phyloP scores from a whole-genome alignment of 2,113 vertebrate genomes.

The Xenotilapia caudafasciata region DNA sequence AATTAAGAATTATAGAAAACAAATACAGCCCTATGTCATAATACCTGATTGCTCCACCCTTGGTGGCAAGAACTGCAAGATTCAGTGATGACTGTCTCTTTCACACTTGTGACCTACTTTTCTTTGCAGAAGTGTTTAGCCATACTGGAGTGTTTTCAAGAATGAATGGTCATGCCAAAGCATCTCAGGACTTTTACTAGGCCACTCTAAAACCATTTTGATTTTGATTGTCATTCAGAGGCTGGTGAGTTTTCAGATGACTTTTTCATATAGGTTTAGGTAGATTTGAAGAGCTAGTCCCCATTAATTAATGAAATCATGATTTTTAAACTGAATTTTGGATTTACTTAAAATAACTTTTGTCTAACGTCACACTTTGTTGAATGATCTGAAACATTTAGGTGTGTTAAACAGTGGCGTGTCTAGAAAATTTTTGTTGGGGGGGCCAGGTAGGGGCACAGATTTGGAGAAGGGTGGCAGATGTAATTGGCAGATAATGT shows the following conservation, averaged over 20 bases:
- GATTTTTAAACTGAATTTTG: not conserved
- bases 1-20: not conserved
- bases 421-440: no score
- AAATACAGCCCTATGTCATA: not conserved
- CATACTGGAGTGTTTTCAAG: not conserved
- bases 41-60: not conserved
- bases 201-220: not conserved
- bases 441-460: no score
- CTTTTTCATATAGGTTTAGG: not conserved
- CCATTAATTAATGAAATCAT: not conserved
- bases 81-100: not conserved
- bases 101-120: not conserved
- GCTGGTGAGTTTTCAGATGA: not conserved
- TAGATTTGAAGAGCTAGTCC: not conserved
- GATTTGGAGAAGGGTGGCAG: no score
- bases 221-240: not conserved
- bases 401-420: no score
- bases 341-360: not conserved
- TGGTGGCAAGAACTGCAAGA: not conserved
- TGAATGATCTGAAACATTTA: not conserved
- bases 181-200: not conserved
- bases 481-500: no score
- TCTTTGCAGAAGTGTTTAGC: not conserved
- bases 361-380: not conserved
- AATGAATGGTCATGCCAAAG: not conserved